Percentiles rank a stretch among this genome's conserved stretches.
These are phyloP conservation scores for Hippocampus guttulatus DNA, from an alignment of 2,113 vertebrate genomes.

Conservation along the genomic window DNA sequence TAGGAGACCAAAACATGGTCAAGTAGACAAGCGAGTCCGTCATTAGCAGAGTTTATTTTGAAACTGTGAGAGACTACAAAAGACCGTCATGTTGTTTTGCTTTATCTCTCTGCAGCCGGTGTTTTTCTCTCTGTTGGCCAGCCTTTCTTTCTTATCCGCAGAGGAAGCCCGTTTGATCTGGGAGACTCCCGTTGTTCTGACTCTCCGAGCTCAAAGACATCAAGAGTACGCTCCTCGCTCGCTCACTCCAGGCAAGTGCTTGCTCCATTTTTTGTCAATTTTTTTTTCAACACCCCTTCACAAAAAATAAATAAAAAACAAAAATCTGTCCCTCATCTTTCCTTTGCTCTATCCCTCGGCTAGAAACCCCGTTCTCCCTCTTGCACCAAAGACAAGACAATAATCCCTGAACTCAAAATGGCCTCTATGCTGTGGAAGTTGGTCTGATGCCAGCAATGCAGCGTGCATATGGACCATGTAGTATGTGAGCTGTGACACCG, in stretches of 20 bases:
- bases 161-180: slow-evolving; percentile 68
- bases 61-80: slow-evolving; percentile 39
- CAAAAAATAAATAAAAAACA: background rate
- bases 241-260: slow-evolving; percentile 19
- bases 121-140: slow-evolving; percentile 28
- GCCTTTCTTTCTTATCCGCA: slow-evolving; percentile 40
- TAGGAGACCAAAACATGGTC: slow-evolving; percentile 12
- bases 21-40: slow-evolving; percentile 5
- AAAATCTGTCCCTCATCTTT: background rate
- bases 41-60: slow-evolving; percentile 27
- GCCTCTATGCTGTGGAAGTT: slow-evolving; percentile 18
- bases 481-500: slow-evolving; percentile 53
- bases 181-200: slow-evolving; percentile 49
- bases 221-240: slow-evolving; percentile 30
- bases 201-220: slow-evolving; percentile 46
- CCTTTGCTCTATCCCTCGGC: background rate
- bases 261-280: background rate
- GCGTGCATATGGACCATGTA: slow-evolving; percentile 43
- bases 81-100: slow-evolving; percentile 24
- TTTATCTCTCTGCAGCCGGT: slow-evolving; percentile 25
- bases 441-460: slow-evolving; percentile 37
- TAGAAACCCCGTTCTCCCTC: slow-evolving; percentile 34
- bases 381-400: slow-evolving; percentile 46
- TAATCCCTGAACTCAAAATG: slow-evolving; percentile 59
- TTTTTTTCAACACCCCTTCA: slow-evolving; percentile 2